phyloP scores from a whole-genome alignment of 2,113 vertebrate species.

The Sturnira hondurensis region DNA sequence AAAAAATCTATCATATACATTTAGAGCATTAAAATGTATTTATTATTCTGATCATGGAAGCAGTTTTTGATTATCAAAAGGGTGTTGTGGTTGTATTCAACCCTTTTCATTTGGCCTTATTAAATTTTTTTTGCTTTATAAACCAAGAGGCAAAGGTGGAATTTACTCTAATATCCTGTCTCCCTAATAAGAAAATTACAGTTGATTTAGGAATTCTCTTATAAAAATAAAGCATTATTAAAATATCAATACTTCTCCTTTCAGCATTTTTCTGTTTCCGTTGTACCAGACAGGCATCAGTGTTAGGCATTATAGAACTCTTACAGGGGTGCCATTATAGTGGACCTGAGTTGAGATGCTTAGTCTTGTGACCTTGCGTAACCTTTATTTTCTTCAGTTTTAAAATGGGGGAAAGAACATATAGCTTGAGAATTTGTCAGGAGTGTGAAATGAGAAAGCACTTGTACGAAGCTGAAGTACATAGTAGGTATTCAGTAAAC shows the following conservation, averaged over 20 bases:
- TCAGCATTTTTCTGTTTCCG: background rate
- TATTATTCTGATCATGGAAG: background rate
- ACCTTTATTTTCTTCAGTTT: background rate
- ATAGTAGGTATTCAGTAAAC: background rate
- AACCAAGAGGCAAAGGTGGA: background rate
- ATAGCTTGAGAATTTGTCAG: background rate
- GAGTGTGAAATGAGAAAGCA: background rate
- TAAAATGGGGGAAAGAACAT: background rate
- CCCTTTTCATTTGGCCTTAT: constrained; percentile 25
- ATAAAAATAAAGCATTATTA: background rate
- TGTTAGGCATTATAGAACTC: background rate
- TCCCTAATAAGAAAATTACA: constrained; percentile 6
- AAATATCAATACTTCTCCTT: background rate
- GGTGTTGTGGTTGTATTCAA: background rate
- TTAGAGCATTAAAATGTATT: constrained; percentile 23
- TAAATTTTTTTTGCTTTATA: constrained; percentile 3
- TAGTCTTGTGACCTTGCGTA: background rate
- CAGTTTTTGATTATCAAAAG: constrained; percentile 18
- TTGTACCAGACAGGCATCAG: background rate
- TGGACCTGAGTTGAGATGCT: background rate
- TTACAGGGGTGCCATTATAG: background rate
- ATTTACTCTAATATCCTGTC: constrained; percentile 14
- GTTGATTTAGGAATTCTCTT: background rate
- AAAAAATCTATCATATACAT: constrained; percentile 10
- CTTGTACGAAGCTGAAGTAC: background rate